These are phyloP conservation scores for Trichechus manatus DNA, from an alignment of 2,113 vertebrate species.

Conservation along the genomic window DNA sequence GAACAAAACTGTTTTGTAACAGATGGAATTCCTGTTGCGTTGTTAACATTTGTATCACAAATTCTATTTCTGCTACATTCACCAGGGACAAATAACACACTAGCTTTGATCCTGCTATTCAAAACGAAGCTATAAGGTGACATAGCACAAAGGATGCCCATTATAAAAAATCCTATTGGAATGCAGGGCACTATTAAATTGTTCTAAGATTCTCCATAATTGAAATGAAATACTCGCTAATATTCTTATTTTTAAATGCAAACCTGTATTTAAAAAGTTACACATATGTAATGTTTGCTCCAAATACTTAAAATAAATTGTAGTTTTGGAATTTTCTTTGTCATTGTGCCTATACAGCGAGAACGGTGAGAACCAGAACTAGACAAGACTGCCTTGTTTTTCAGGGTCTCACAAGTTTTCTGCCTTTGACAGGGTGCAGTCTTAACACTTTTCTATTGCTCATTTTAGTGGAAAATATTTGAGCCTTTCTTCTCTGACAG, in stretches of 20 bases:
- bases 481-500: not conserved
- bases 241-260: conserved; percentile 67
- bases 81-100: conserved; percentile 31
- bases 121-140: conserved; percentile 59
- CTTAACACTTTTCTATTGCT: not conserved
- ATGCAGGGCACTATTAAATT: conserved; percentile 62
- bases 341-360: not conserved
- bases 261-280: conserved; percentile 77
- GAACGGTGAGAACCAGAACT: not conserved
- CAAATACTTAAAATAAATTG: conserved; percentile 76
- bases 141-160: not conserved
- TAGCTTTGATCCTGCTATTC: conserved; percentile 49
- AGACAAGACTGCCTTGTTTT: not conserved
- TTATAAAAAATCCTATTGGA: conserved; percentile 56
- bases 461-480: not conserved
- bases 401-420: not conserved
- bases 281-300: conserved; percentile 47
- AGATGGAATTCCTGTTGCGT: conserved; percentile 46
- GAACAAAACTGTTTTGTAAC: conserved; percentile 51
- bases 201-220: conserved; percentile 52
- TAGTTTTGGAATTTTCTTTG: conserved; percentile 66
- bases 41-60: conserved; percentile 60
- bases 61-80: conserved; percentile 56
- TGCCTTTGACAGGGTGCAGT: not conserved
- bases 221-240: conserved; percentile 69